These are phyloP conservation scores for Saxidomus purpurata DNA, from an alignment of 1,140 invertebrate genomes.

Conservation along the genomic window DNA sequence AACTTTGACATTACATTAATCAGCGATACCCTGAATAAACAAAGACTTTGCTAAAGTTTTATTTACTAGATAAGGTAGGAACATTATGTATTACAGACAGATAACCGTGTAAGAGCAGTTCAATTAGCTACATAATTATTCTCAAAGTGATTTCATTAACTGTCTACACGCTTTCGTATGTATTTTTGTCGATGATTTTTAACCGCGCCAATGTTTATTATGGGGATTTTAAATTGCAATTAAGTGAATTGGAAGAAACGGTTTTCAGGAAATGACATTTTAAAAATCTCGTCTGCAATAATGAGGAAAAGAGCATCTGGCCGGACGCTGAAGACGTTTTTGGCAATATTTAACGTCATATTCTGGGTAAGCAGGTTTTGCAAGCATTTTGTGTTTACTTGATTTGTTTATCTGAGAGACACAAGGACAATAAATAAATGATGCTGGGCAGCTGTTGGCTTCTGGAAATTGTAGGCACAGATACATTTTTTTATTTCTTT, in stretches of 20 bases:
- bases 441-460: not conserved
- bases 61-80: not conserved
- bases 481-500: not conserved
- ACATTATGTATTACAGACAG: not conserved
- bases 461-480: not conserved
- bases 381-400: not conserved
- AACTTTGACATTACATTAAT: not conserved
- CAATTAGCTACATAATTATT: constrained; percentile 24
- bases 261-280: not conserved
- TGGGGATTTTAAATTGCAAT: too few relatives aligned
- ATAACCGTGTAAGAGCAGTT: not conserved
- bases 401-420: not conserved
- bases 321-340: not conserved
- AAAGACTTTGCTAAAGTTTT: not conserved
- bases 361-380: constrained; percentile 20
- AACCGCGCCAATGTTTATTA: not conserved
- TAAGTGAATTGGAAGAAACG: too few relatives aligned
- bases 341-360: constrained; percentile 5
- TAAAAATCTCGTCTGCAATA: not conserved
- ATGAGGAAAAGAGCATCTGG: constrained; percentile 6
- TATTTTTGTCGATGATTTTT: not conserved
- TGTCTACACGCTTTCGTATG: not conserved
- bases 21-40: not conserved
- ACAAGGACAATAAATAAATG: not conserved
- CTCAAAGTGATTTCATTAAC: not conserved